Percentiles rank a stretch among this genome's conserved stretches.
Evolutionary conservation across 2,888 invertebrate species (phyloP).

Genomic region (Eupeodes luniger): DNA sequence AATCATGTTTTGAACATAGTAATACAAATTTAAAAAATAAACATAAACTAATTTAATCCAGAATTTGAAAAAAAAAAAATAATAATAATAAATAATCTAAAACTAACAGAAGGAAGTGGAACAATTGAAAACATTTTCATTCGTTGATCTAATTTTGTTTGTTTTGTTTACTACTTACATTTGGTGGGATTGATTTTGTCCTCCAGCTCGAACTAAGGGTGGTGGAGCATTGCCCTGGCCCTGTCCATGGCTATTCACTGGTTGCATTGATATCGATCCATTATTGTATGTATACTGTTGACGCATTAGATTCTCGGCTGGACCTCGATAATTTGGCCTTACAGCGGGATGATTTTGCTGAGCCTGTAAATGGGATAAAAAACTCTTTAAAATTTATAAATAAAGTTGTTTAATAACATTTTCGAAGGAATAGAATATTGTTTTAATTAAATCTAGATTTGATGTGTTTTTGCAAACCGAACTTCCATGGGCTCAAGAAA

Average conservation of each 20-base stretch:
- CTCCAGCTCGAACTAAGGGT: conserved; percentile 86
- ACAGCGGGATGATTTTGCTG: conserved; percentile 61
- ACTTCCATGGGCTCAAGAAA: too few relatives aligned
- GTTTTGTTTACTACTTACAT: conserved; percentile 80
- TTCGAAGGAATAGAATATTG: too few relatives aligned
- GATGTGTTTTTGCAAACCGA: too few relatives aligned
- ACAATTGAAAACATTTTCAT: conserved; percentile 58
- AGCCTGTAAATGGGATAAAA: conserved; percentile 49
- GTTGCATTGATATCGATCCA: conserved; percentile 82
- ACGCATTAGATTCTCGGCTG: conserved; percentile 82
- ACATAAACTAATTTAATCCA: conserved; percentile 22
- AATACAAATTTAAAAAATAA: not conserved
- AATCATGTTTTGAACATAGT: conserved; percentile 4
- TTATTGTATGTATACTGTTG: conserved; percentile 81
- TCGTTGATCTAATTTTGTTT: conserved; percentile 27
- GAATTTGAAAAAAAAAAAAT: conserved; percentile 51
- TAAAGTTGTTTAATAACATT: too few relatives aligned
- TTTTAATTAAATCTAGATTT: too few relatives aligned
- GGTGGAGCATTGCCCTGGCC: conserved; percentile 86
- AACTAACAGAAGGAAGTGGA: conserved; percentile 74
- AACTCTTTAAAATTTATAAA: not conserved
- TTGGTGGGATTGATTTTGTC: conserved; percentile 82
- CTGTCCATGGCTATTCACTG: conserved; percentile 81
- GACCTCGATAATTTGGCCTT: conserved; percentile 80
- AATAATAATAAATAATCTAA: conserved; percentile 29